These are phyloP conservation scores for Pseudomugil gertrudae DNA, from an alignment of 2,797 vertebrate genomes.

Conservation along the genomic window DNA sequence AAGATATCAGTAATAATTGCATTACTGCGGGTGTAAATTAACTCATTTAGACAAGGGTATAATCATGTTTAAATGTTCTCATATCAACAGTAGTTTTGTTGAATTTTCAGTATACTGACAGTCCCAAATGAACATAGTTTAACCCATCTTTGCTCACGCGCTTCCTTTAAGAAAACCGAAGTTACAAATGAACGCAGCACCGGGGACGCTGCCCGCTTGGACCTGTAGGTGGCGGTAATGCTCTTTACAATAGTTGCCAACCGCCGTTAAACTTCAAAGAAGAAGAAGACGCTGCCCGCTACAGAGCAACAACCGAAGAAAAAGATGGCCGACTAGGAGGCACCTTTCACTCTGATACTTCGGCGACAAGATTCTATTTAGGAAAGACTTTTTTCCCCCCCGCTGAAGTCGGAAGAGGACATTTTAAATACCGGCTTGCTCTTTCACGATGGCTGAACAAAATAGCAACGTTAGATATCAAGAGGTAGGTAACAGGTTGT, in stretches of 20 bases:
- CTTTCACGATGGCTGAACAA: slow-evolving; percentile 76
- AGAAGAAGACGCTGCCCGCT: too few relatives aligned
- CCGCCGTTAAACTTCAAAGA: too few relatives aligned
- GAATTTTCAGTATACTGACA: background rate
- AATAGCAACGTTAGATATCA: slow-evolving; percentile 79
- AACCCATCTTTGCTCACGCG: background rate
- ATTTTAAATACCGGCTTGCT: slow-evolving; percentile 1
- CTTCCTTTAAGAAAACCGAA: rapidly evolving
- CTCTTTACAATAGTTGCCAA: too few relatives aligned
- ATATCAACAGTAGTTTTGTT: background rate
- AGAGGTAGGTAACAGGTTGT: slow-evolving; percentile 67
- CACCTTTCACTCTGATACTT: slow-evolving; percentile 7
- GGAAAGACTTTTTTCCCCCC: background rate
- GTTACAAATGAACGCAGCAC: slow-evolving; percentile 35
- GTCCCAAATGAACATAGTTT: background rate
- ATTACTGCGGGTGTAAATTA: background rate
- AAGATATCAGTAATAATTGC: background rate
- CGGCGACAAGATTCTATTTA: slow-evolving; percentile 9
- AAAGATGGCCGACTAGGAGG: slow-evolving; percentile 73
- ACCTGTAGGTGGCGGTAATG: too few relatives aligned
- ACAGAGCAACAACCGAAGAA: slow-evolving; percentile 26
- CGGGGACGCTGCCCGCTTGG: background rate
- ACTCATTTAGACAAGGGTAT: background rate
- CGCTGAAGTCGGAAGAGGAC: slow-evolving; percentile 26
- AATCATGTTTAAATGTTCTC: background rate